Percentiles rank a stretch among this genome's conserved stretches.
Evolutionary conservation across 2,113 vertebrate species (phyloP).

Genomic region (Pluvialis apricaria): DNA sequence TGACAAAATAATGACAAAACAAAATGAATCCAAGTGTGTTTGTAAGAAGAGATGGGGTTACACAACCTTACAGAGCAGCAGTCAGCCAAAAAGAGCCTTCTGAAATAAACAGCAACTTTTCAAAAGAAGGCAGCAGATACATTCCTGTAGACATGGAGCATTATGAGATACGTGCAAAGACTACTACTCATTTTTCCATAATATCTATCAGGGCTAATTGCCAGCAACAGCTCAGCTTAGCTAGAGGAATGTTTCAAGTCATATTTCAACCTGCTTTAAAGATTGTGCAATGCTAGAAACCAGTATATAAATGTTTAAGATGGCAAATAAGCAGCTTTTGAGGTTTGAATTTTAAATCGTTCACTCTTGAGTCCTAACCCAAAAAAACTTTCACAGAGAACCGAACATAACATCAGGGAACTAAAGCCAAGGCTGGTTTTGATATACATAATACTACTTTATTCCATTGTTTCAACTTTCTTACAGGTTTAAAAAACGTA

Average conservation of each 20-base stretch:
- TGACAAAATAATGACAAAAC: neutral
- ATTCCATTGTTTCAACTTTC: constrained; percentile 70
- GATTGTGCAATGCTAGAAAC: neutral
- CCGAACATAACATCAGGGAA: constrained; percentile 1
- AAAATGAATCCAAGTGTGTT: accelerated
- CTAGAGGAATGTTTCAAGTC: neutral
- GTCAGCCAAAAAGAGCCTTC: neutral
- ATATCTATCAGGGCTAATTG: neutral
- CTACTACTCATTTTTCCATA: neutral
- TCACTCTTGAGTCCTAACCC: neutral
- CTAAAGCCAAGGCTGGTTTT: constrained; percentile 62
- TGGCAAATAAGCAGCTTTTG: neutral
- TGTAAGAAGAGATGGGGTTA: neutral
- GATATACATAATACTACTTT: constrained; percentile 68
- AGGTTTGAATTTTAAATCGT: neutral
- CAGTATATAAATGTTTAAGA: neutral
- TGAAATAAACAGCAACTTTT: neutral
- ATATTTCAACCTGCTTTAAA: neutral
- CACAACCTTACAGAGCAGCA: neutral
- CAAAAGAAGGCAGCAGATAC: neutral
- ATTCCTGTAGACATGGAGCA: neutral
- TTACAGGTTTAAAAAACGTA: constrained; percentile 74
- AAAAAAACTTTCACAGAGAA: neutral
- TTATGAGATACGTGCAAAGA: accelerated
- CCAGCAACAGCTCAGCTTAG: neutral